Conservation (phyloP, 2,888 invertebrate genomes). For the Rhodophaea formosa region DNA sequence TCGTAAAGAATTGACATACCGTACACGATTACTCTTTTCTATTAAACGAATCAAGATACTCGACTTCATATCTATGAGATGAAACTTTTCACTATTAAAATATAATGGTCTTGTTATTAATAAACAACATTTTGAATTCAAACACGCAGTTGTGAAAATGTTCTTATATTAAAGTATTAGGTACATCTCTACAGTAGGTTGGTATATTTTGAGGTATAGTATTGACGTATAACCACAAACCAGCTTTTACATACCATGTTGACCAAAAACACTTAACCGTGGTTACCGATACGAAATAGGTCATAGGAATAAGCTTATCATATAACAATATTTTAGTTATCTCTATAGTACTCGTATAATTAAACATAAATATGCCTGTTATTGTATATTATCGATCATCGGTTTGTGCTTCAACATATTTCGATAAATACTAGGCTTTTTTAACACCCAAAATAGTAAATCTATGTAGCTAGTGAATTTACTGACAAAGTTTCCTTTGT, state of each 20-base stretch:
- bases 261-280: not conserved
- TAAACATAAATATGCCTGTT: not conserved
- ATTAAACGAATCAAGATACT: constrained; percentile 34
- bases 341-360: not conserved
- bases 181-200: not conserved
- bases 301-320: not conserved
- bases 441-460: too few relatives aligned
- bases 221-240: not conserved
- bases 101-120: constrained; percentile 7
- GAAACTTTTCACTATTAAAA: constrained; percentile 16
- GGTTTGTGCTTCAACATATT: not conserved
- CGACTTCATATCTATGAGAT: constrained; percentile 41
- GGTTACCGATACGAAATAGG: not conserved
- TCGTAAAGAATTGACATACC: constrained; percentile 47
- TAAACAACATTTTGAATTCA: not conserved
- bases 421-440: too few relatives aligned
- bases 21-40: constrained; percentile 40
- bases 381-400: not conserved
- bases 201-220: not conserved
- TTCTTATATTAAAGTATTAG: not conserved
- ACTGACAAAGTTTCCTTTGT: too few relatives aligned
- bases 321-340: not conserved
- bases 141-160: not conserved
- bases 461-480: too few relatives aligned
- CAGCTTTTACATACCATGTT: not conserved